Evolutionary conservation across 2,797 vertebrate genomes (phyloP), one percentile per base, ranked within the genome.

Genomic region (Phoxinus dragarum): DNA sequence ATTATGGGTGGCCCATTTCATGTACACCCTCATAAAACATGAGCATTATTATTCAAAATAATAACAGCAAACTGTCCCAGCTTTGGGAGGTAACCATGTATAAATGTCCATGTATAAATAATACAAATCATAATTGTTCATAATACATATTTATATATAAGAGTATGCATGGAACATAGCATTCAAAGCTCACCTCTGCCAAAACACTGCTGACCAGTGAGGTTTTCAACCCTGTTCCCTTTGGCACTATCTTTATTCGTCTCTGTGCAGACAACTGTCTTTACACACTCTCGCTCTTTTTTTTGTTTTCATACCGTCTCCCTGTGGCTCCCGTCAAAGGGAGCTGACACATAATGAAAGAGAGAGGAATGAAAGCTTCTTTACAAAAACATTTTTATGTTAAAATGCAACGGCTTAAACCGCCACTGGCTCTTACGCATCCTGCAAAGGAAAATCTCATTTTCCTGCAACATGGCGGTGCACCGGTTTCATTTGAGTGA

Each of bases 71-170:
- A 93, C 88, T 87, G 88, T 85, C 88, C 89, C 86, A 87, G 88
- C 79, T 85, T 27, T 90, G 87, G 89, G 91, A 67, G 80, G 78
- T 72, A 82, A 90, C 87, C 87, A 90, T 91, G 89, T 93, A 93
- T 91, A 95, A 94, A 94, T 93, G 90, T 93, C 90, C 89, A 92
- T 88, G 89, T 94, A 94, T 94, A 94, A 95, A 95, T 94, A 90
- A 95, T 94, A 94, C 90, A 95, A 95, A 94, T 88, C 89, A 93
- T 91, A 91, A 89, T 92, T 91, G 90, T 93, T 84, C 91, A 90
- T 89, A 84, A 89, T 92, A 91, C 91, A 91, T 90, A 92, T 91
- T 92, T 93, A 90, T 90, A 91, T 90, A 92, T 89, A 84, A 86
- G 89, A 86, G 88, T 90, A 87, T 89, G 88, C 88, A 52, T 77